Conservation (phyloP, 2,113 vertebrate genomes). For the Oxygymnocypris stewartii region DNA sequence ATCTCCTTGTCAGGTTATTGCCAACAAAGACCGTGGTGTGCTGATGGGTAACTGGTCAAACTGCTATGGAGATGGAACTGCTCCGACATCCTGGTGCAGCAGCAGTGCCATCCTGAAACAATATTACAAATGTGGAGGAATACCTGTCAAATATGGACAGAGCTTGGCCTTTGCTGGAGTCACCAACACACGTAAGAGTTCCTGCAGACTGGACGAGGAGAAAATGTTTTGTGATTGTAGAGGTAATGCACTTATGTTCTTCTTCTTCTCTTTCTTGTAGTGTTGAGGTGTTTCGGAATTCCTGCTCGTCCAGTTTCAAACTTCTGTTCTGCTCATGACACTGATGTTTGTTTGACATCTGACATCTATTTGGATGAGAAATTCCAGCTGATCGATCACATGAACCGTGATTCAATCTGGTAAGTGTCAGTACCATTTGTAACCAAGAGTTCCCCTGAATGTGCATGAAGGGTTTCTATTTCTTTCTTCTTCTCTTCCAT, state of each 20-base stretch:
- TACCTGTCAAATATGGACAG: conserved; percentile 84
- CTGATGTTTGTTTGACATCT: conserved; percentile 84
- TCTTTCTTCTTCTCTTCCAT: background rate
- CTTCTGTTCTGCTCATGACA: conserved; percentile 89
- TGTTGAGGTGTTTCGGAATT: conserved; percentile 86
- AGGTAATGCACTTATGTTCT: background rate
- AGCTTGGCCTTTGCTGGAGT: conserved; percentile 92
- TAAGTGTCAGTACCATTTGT: conserved; percentile 54
- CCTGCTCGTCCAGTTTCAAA: conserved; percentile 85
- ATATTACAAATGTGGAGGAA: conserved; percentile 73
- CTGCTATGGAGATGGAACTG: conserved; percentile 78
- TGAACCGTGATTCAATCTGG: conserved; percentile 88
- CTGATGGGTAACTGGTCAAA: conserved; percentile 89
- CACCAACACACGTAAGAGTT: conserved; percentile 76
- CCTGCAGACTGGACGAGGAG: background rate
- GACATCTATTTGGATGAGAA: conserved; percentile 88
- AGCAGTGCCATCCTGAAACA: conserved; percentile 85
- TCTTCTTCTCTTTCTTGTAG: conserved; percentile 63
- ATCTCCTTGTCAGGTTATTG: background rate
- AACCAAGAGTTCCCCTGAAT: background rate
- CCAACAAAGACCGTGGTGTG: conserved; percentile 81
- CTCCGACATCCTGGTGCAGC: conserved; percentile 85
- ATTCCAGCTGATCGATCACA: conserved; percentile 78
- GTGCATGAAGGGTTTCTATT: background rate
- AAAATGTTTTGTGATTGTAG: background rate